Conservation (phyloP, 1,140 invertebrate species). For the Trichonephila inaurata region DNA sequence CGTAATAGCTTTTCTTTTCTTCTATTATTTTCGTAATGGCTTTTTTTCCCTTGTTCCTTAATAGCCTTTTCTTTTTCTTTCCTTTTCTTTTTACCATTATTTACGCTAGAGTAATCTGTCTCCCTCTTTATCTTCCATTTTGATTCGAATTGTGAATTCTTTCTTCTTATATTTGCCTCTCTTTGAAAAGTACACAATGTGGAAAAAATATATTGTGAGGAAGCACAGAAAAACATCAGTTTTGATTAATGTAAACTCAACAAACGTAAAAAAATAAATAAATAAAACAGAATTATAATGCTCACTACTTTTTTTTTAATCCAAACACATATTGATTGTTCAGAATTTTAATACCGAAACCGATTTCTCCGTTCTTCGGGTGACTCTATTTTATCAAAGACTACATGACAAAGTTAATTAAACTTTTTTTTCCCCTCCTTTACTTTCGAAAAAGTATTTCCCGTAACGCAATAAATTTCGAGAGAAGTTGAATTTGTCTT, state of each 20-base stretch:
- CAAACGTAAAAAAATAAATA: not conserved
- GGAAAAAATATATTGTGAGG: not conserved
- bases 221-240: not conserved
- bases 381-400: not conserved
- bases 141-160: not conserved
- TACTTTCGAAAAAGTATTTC: not conserved
- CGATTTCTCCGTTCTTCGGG: not conserved
- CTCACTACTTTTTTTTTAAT: not conserved
- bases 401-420: not conserved
- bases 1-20: no score
- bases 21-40: no score
- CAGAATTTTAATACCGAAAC: conserved; percentile 1
- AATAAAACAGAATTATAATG: not conserved
- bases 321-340: conserved; percentile 2
- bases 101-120: not conserved
- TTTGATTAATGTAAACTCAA: conserved; percentile 1
- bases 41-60: not conserved
- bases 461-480: not conserved
- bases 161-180: not conserved
- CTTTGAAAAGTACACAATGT: not conserved
- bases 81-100: not conserved
- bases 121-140: not conserved
- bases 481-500: conserved; percentile 3
- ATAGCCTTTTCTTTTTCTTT: not conserved
- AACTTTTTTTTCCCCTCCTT: not conserved